Percentiles rank a stretch among this genome's conserved stretches.
Evolutionary conservation across 1,140 invertebrate species (phyloP).

Genomic region (Hylaeus anthracinus): DNA sequence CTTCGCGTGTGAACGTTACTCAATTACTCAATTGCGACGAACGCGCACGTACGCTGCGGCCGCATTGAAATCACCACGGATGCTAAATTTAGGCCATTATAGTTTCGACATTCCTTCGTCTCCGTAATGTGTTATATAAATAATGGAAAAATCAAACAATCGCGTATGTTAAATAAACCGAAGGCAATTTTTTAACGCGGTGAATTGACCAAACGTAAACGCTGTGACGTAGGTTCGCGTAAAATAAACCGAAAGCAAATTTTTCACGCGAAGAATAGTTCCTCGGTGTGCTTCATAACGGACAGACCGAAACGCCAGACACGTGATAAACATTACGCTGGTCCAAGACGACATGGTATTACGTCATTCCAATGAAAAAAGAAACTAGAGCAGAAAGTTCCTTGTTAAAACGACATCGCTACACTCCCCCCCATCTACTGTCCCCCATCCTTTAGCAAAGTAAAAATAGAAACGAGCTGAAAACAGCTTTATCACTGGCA

Average conservation of each 20-base stretch:
- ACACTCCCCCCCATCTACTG: not conserved
- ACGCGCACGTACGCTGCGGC: not conserved
- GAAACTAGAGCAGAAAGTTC: conserved; percentile 30
- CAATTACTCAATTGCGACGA: not conserved
- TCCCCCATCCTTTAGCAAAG: not conserved
- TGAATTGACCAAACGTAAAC: too few relatives aligned
- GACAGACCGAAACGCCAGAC: not conserved
- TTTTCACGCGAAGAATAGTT: not conserved
- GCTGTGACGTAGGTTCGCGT: not conserved
- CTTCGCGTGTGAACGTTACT: not conserved
- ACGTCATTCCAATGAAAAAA: conserved; percentile 38
- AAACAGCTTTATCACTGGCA: conserved; percentile 29
- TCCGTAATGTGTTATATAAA: not conserved
- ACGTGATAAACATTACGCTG: conserved; percentile 34
- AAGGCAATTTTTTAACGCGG: too few relatives aligned
- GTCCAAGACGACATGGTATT: conserved; percentile 5
- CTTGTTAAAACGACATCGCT: conserved; percentile 19
- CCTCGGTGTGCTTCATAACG: not conserved
- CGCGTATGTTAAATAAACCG: too few relatives aligned
- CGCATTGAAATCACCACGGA: not conserved
- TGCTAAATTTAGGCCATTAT: not conserved
- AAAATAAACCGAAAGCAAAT: not conserved
- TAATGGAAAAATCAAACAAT: too few relatives aligned
- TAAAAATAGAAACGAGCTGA: conserved; percentile 46
- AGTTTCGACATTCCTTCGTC: not conserved